Evolutionary conservation across 1,140 invertebrate species (phyloP), one percentile per base, ranked within the genome.

Genomic region (Zaprionus ghesquierei): DNA sequence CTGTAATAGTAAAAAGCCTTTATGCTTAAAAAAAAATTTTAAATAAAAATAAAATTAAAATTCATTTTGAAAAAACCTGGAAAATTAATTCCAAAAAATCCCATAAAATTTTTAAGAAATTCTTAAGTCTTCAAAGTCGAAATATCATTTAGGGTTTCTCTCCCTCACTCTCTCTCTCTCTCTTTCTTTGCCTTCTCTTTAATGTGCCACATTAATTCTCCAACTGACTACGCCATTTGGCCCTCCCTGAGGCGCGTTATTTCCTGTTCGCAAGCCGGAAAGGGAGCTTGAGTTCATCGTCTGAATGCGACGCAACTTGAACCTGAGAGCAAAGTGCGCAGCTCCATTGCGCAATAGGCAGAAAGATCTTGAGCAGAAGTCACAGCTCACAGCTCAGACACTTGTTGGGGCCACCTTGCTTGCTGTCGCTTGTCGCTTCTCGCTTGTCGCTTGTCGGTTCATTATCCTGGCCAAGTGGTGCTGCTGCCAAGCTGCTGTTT

Each of bases 391-490:
- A 4, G 13, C 13, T 5, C 12, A 41, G 12, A 46, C 41, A 22
- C 35, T 41, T 33, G 12, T 33, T 13, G 31, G n/a, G 35, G 41
- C 18, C 41, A 46, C 41, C 41, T 46, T 46, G 41, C 41, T 9
- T 10, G 41, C 18, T 38, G 35, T 38, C 35, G 35, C 1, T 15
- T 41, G 41, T 46, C 18, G 41, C 18, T 20, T 12, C 3, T 38
- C n/a, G 13, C 5, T 5, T 38, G 35, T 38, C 35, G 35, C 1
- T 15, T 41, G 41, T 46, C 41, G 41, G 41, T 55, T 55, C 51
- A 44, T 64, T 55, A 64, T 55, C 50, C 54, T 64, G 53, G 50
- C 54, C 20, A 55, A 64, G 62, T 64, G 55, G 50, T 35, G 33
- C 41, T 35, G 33, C 41, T 46, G 41, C 41, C 18, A 22, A 22